A percentile compares a stretch with the other conserved stretches of the same genome.
Evolutionary conservation across 2,888 invertebrate genomes (phyloP).

Genomic region (Aelia acuminata): DNA sequence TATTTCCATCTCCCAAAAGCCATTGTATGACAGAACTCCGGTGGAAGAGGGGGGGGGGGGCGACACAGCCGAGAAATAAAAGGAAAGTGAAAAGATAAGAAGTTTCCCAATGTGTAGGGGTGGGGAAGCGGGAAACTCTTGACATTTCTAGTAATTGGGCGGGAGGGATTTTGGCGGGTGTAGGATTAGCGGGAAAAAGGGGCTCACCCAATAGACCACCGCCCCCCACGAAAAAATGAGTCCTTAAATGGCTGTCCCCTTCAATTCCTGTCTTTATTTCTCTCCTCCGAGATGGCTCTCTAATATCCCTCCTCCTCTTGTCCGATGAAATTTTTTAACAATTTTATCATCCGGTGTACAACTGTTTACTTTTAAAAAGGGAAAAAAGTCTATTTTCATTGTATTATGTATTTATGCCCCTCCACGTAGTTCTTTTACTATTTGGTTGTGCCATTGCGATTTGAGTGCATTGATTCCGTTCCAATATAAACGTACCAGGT

Average conservation of each 20-base stretch:
- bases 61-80: neutral
- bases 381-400: neutral
- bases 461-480: too few relatives aligned
- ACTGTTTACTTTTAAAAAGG: neutral
- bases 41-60: too few relatives aligned
- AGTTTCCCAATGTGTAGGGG: constrained; percentile 5
- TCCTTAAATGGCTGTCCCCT: constrained; percentile 42
- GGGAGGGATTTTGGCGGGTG: constrained; percentile 47
- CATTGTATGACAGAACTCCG: neutral
- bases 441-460: too few relatives aligned
- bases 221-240: constrained; percentile 13
- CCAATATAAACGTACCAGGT: neutral
- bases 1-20: constrained; percentile 21
- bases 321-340: neutral
- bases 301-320: neutral
- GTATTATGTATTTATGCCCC: neutral
- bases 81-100: constrained; percentile 31
- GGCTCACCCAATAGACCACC: constrained; percentile 31
- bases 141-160: constrained; percentile 47
- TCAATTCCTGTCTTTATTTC: constrained; percentile 48
- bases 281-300: constrained; percentile 19
- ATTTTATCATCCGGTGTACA: neutral
- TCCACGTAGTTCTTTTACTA: too few relatives aligned
- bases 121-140: neutral
- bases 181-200: constrained; percentile 31